Conservation (phyloP, 1,140 invertebrate species). For the Globodera ellingtonae region DNA sequence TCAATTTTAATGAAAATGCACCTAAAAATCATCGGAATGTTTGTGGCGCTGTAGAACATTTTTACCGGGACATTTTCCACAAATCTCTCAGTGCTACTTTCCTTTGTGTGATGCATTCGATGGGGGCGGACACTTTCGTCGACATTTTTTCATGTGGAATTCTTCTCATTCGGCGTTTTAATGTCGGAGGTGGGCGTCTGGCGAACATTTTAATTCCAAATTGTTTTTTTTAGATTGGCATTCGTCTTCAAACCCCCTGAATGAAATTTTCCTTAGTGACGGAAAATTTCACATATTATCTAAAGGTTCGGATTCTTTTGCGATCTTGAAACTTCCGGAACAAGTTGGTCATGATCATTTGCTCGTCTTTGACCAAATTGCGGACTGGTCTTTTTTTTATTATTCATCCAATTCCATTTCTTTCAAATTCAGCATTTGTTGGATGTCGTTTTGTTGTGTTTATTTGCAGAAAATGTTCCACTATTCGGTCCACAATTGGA, state of each 20-base stretch:
- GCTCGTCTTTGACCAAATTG: conserved; percentile 19
- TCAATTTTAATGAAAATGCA: conserved; percentile 27
- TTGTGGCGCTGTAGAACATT: conserved; percentile 21
- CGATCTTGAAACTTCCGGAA: background rate
- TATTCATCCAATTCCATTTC: background rate
- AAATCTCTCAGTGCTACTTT: conserved; percentile 25
- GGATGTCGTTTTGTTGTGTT: conserved; percentile 29
- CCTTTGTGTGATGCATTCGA: conserved; percentile 16
- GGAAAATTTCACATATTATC: background rate
- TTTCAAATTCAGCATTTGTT: conserved; percentile 18
- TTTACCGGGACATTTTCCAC: conserved; percentile 14
- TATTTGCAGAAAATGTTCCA: conserved; percentile 30
- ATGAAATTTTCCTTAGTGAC: background rate
- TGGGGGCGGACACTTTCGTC: background rate
- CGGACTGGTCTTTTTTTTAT: conserved; percentile 9
- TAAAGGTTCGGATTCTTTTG: background rate
- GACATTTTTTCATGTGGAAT: conserved; percentile 21
- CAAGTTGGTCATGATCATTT: background rate
- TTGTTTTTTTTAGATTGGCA: background rate
- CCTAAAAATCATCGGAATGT: conserved; percentile 16
- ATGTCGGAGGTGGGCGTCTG: background rate
- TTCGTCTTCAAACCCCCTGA: background rate
- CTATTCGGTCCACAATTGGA: conserved; percentile 28
- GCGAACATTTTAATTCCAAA: background rate
- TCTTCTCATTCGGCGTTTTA: background rate